Conservation (phyloP, 2,888 invertebrate species). For the Rhingia campestris region DNA sequence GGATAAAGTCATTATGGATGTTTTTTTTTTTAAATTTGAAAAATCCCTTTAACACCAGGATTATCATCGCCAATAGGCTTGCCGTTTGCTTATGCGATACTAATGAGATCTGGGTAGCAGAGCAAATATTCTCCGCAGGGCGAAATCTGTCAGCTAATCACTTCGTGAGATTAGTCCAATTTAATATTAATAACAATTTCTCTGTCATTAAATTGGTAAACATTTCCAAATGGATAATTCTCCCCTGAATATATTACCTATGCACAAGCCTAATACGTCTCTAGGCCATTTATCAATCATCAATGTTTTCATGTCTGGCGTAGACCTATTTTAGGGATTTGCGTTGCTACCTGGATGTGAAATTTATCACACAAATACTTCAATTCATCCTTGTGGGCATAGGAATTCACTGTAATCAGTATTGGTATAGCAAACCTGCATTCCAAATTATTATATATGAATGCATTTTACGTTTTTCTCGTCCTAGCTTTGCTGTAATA, state of each 20-base stretch:
- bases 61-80: background rate
- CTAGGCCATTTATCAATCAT: conserved; percentile 14
- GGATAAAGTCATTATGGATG: too few relatives aligned
- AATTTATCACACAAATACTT: too few relatives aligned
- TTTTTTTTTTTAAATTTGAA: too few relatives aligned
- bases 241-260: background rate
- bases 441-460: too few relatives aligned
- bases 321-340: conserved; percentile 2
- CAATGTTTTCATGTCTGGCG: background rate
- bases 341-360: background rate
- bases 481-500: too few relatives aligned
- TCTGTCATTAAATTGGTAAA: conserved; percentile 9
- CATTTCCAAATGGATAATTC: background rate
- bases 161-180: background rate
- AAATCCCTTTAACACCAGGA: background rate
- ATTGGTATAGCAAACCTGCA: too few relatives aligned
- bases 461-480: too few relatives aligned
- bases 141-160: background rate
- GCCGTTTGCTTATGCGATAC: background rate
- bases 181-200: conserved; percentile 24
- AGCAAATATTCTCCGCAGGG: background rate
- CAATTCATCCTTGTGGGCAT: too few relatives aligned
- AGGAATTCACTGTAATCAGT: too few relatives aligned
- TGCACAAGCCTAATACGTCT: background rate
- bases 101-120: background rate